phyloP scores from a whole-genome alignment of 2,888 invertebrate species.

The Steinernema carpocapsae region DNA sequence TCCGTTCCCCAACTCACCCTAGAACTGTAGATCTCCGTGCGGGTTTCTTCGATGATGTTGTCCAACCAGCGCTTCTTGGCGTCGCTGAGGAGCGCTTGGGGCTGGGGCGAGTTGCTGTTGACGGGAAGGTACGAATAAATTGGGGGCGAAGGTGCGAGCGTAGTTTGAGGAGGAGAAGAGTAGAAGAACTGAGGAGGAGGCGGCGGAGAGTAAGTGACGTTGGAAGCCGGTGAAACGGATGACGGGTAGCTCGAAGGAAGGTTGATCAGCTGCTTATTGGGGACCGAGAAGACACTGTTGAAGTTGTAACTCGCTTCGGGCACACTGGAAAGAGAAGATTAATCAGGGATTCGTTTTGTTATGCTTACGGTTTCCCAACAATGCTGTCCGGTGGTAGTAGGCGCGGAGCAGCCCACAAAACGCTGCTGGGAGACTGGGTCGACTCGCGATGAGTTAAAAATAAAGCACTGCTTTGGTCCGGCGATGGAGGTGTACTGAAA shows the following conservation, averaged over 20 bases:
- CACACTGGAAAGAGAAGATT: constrained; percentile 14
- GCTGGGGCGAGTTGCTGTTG: neutral
- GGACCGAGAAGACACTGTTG: constrained; percentile 21
- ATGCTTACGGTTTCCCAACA: constrained; percentile 28
- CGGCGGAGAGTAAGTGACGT: constrained; percentile 36
- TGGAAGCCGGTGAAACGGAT: constrained; percentile 37
- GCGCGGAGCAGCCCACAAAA: constrained; percentile 20
- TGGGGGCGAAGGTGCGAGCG: constrained; percentile 23
- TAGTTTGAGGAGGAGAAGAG: neutral
- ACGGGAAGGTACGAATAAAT: neutral
- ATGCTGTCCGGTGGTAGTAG: constrained; percentile 26
- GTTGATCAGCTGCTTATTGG: constrained; percentile 38
- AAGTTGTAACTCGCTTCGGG: constrained; percentile 25
- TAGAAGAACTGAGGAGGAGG: constrained; percentile 28
- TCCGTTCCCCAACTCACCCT: no score
- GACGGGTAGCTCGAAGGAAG: constrained; percentile 38
- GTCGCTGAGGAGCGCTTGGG: neutral
- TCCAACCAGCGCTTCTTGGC: constrained; percentile 54
- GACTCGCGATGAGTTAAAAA: constrained; percentile 15
- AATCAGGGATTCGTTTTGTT: neutral
- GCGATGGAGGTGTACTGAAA: constrained; percentile 17
- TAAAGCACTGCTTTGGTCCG: constrained; percentile 8
- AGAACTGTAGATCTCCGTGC: constrained; percentile 53
- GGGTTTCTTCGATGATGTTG: constrained; percentile 58
- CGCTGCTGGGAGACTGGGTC: constrained; percentile 18